These are phyloP conservation scores for Protosalanx chinensis DNA, from an alignment of 2,797 vertebrate genomes.

Conservation along the genomic window DNA sequence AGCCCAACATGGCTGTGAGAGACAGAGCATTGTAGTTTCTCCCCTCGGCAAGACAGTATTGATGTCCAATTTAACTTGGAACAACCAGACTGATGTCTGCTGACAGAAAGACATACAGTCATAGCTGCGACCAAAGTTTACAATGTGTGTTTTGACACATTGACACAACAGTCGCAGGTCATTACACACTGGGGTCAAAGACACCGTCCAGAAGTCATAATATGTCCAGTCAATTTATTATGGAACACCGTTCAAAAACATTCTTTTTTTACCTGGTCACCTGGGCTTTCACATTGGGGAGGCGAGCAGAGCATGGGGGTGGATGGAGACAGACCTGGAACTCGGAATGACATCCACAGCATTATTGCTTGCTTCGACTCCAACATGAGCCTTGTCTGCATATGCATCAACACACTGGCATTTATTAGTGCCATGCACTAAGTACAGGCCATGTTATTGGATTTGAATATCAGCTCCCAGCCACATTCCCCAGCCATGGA, in stretches of 20 bases:
- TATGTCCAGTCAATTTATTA: background rate
- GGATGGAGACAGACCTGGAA: slow-evolving; percentile 46
- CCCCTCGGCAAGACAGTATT: background rate
- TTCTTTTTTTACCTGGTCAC: slow-evolving; percentile 56
- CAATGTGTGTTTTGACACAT: background rate
- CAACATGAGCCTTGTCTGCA: slow-evolving; percentile 85
- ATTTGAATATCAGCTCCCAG: slow-evolving; percentile 99
- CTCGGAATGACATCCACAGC: slow-evolving; percentile 78
- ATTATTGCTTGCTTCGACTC: slow-evolving; percentile 85
- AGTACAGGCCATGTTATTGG: slow-evolving; percentile 99
- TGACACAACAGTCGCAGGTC: background rate
- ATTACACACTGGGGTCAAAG: too few species aligned
- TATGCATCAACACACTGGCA: slow-evolving; percentile 95
- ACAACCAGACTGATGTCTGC: background rate
- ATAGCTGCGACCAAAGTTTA: background rate
- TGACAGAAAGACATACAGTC: background rate
- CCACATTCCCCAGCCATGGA: slow-evolving; percentile 86
- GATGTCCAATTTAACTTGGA: background rate
- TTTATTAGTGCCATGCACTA: slow-evolving; percentile 98
- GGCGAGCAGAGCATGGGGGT: slow-evolving; percentile 26
- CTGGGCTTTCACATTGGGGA: slow-evolving; percentile 56
- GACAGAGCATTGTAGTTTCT: background rate
- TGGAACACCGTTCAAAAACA: slow-evolving; percentile 1
- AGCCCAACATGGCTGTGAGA: slow-evolving; percentile 10
- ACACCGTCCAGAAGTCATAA: background rate